Conservation (phyloP, 1,140 invertebrate species). For the Lordiphosa collinella region DNA sequence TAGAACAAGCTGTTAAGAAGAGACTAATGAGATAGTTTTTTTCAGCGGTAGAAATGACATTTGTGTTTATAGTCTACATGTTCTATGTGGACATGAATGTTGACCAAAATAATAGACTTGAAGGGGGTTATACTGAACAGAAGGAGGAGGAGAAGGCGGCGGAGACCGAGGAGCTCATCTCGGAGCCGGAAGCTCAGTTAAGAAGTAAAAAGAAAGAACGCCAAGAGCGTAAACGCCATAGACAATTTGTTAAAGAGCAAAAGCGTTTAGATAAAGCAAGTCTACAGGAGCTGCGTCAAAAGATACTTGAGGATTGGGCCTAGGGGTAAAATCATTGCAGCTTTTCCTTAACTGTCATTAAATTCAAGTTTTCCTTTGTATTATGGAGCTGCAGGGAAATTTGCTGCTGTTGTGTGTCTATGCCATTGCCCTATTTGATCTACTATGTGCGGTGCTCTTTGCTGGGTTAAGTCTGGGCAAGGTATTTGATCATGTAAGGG, state of each 20-base stretch:
- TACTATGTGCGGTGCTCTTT: constrained; percentile 36
- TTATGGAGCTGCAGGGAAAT: background rate
- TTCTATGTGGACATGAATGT: constrained; percentile 44
- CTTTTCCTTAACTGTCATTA: background rate
- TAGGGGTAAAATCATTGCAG: background rate
- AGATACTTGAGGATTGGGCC: background rate
- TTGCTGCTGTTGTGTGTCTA: constrained; percentile 41
- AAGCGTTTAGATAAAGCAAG: constrained; percentile 18
- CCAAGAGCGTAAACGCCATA: constrained; percentile 20
- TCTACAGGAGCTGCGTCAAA: constrained; percentile 16
- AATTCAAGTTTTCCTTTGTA: background rate
- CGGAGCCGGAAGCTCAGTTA: background rate
- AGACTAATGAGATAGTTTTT: no score
- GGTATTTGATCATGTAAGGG: constrained; percentile 33
- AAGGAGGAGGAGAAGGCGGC: no score
- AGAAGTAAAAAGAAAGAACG: constrained; percentile 5
- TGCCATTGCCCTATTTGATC: constrained; percentile 42
- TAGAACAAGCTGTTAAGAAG: no score
- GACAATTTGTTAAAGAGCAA: constrained; percentile 15
- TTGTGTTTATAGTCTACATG: constrained; percentile 54
- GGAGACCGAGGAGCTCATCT: background rate
- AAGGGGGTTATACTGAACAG: background rate
- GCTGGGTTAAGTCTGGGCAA: constrained; percentile 13
- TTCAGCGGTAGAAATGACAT: constrained; percentile 65
- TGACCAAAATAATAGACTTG: background rate